Evolutionary conservation across 2,888 invertebrate species (phyloP).

Genomic region (Cotesia congregata): DNA sequence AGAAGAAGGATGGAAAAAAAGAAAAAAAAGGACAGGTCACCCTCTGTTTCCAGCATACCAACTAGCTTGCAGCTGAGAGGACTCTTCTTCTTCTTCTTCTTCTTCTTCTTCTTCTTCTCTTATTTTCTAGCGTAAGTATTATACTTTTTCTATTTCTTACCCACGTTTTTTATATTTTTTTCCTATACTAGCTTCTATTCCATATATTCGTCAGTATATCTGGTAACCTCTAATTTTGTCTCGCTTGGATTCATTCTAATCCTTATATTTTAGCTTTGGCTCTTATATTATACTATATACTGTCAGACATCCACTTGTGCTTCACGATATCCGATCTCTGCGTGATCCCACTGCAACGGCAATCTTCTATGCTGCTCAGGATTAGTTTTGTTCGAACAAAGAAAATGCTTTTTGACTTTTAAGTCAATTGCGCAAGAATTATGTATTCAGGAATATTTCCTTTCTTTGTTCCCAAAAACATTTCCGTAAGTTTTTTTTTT

Average conservation of each 20-base stretch:
- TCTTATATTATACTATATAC: background rate
- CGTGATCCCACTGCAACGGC: constrained; percentile 9
- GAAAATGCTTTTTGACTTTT: constrained; percentile 16
- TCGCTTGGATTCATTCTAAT: background rate
- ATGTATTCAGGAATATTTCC: background rate
- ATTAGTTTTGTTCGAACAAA: constrained; percentile 5
- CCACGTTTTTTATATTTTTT: constrained; percentile 1
- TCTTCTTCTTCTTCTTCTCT: constrained; percentile 7
- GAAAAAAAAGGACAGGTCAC: constrained; percentile 32
- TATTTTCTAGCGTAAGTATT: background rate
- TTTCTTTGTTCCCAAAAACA: background rate
- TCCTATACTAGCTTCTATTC: background rate
- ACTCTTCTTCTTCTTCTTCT: constrained; percentile 23
- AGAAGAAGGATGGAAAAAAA: constrained; percentile 3
- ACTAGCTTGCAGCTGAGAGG: constrained; percentile 39
- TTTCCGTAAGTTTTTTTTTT: background rate
- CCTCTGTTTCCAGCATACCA: constrained; percentile 40
- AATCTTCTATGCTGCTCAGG: constrained; percentile 4
- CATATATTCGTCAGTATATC: background rate
- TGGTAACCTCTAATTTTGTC: background rate
- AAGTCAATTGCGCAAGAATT: background rate
- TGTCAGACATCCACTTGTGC: constrained; percentile 4
- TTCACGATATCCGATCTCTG: constrained; percentile 14
- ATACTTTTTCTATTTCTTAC: background rate
- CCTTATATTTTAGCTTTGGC: background rate